Evolutionary conservation across 2,888 invertebrate genomes (phyloP).

Genomic region (Thymelicus sylvestris): DNA sequence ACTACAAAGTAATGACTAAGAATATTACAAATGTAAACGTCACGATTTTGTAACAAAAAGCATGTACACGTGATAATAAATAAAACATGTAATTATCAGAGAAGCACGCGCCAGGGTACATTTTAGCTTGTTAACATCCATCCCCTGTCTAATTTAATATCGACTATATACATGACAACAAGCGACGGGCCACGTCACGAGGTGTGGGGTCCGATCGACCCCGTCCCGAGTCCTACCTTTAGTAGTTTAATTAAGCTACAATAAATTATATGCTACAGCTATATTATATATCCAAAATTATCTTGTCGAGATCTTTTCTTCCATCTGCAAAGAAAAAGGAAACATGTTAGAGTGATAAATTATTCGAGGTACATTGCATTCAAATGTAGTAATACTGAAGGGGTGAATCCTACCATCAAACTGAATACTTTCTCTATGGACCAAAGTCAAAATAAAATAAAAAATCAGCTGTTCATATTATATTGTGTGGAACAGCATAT

Average conservation of each 20-base stretch:
- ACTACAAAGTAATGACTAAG: slow-evolving; percentile 13
- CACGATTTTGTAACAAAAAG: not conserved
- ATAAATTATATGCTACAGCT: slow-evolving; percentile 23
- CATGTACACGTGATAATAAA: not conserved
- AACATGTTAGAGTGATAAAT: not conserved
- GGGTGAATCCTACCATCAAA: too few species aligned
- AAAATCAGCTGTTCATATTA: too few species aligned
- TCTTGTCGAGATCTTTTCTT: slow-evolving; percentile 23
- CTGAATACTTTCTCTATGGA: too few species aligned
- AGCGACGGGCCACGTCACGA: too few species aligned
- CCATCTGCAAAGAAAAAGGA: slow-evolving; percentile 10
- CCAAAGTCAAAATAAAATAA: too few species aligned
- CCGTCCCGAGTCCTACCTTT: not conserved
- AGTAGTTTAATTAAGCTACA: slow-evolving; percentile 16
- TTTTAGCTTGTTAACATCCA: not conserved
- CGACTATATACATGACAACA: not conserved
- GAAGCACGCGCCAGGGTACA: not conserved
- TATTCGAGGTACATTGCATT: too few species aligned
- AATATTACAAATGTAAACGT: slow-evolving; percentile 10
- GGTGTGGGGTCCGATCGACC: too few species aligned
- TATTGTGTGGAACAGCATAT: too few species aligned
- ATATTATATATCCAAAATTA: slow-evolving; percentile 13
- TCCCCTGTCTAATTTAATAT: not conserved
- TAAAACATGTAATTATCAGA: not conserved
- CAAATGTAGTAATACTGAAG: too few species aligned